Base-by-base conservation (phyloP, 1,140 invertebrate species). In the Ylistrum balloti region DNA sequence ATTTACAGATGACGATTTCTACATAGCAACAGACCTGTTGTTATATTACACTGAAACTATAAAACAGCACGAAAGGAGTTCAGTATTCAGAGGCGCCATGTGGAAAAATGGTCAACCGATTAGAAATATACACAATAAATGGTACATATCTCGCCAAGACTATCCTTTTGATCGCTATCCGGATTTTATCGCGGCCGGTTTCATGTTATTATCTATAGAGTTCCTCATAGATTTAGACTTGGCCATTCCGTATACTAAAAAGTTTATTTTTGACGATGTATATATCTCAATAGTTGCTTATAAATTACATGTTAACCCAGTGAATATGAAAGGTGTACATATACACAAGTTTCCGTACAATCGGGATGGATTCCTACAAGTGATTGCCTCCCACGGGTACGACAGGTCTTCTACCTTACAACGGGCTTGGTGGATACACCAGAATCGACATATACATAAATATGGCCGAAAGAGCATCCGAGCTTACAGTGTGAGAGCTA, bases 221-320 rank as follows among this genome's bases (percentile, higher is more conserved):
- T 74, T 74, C 13, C 22, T 74, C 13, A 74, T 74, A 28, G 56
- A 74, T 74, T n/a, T 74, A 74, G 56, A 74, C 28, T 11, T 74
- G 13, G 56, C 56, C 1, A 74, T 74, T 74, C 56, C 56, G 2
- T 74, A 28, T 28, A 74, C 56, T 9, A 74, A 74, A 17, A 74
- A 74, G 56, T 74, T 74, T 74, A 74, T 74, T 28, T 74, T 74
- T 74, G 56, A 74, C n/a, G 56, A 74, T 74, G 56, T 74, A 5
- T 74, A 28, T 28, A 74, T 74, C 0, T 74, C 56, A 28, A 74
- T 74, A 28, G 56, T 74, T 74, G 56, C 56, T 74, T 74, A 74
- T 28, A 74, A 74, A n/a, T 28, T 74, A n/a, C 56, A 74, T 74
- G 56, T 74, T 28, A 1, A 17, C 7, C 56, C 56, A 7, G n/a